Evolutionary conservation across 2,888 invertebrate genomes (phyloP).

Genomic region (Cataglyphis cursor): DNA sequence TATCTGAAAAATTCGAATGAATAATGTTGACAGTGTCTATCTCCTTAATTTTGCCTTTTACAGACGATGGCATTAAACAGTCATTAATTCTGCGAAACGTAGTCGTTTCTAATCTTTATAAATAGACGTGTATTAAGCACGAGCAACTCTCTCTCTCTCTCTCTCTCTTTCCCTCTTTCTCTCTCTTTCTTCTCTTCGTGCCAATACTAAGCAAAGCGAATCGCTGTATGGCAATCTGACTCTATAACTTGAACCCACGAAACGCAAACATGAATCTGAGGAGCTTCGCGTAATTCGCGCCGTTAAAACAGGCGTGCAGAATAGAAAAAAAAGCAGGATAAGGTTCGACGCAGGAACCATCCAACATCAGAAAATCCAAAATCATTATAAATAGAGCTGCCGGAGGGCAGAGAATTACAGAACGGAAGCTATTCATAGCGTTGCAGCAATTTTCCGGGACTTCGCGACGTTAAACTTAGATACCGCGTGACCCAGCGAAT

Average conservation of each 20-base stretch:
- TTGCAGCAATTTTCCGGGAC: slow-evolving; percentile 84
- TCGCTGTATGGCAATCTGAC: neutral
- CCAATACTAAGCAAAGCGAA: slow-evolving; percentile 21
- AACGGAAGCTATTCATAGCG: slow-evolving; percentile 81
- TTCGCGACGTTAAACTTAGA: slow-evolving; percentile 82
- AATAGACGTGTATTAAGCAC: slow-evolving; percentile 42
- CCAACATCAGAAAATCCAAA: slow-evolving; percentile 47
- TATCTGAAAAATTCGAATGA: neutral
- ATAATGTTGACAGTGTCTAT: neutral
- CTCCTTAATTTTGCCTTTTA: neutral
- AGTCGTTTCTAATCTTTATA: slow-evolving; percentile 33
- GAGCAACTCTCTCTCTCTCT: neutral
- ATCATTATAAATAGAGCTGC: slow-evolving; percentile 77
- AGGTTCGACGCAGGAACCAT: slow-evolving; percentile 3
- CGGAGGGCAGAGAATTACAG: slow-evolving; percentile 77
- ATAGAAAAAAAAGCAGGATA: slow-evolving; percentile 13
- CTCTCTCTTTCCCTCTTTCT: neutral
- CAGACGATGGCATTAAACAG: slow-evolving; percentile 8
- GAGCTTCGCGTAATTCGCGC: neutral
- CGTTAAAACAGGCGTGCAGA: neutral
- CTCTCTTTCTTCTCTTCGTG: slow-evolving; percentile 13
- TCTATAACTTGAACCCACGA: neutral
- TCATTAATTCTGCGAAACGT: slow-evolving; percentile 15
- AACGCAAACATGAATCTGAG: neutral
- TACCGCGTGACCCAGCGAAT: slow-evolving; percentile 72